Conservation (phyloP, 2,797 vertebrate genomes). For the Sebastolobus altivelis region DNA sequence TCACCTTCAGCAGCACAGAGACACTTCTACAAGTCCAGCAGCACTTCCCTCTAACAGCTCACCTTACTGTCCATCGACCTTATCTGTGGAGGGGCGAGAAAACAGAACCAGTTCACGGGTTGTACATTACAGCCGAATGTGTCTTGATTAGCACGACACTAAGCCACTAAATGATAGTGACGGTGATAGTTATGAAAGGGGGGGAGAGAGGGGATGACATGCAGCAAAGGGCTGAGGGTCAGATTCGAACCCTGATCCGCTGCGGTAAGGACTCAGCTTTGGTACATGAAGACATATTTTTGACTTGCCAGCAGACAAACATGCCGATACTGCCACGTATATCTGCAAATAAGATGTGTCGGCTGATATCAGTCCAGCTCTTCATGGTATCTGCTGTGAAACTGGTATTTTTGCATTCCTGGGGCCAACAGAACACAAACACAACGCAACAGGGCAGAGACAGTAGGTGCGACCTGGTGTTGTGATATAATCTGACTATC, state of each 20-base stretch:
- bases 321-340: neutral
- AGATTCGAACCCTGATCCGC: too few relatives aligned
- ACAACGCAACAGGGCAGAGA: neutral
- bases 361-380: neutral
- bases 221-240: too few relatives aligned
- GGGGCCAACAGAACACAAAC: neutral
- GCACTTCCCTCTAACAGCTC: slow-evolving; percentile 42
- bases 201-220: too few relatives aligned
- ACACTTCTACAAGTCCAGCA: neutral
- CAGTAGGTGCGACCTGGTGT: too few relatives aligned
- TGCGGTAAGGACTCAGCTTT: too few relatives aligned
- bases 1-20: slow-evolving; percentile 59
- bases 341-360: neutral
- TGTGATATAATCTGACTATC: neutral
- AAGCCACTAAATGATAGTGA: neutral
- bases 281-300: too few relatives aligned
- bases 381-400: neutral
- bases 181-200: too few relatives aligned
- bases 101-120: neutral
- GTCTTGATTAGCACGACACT: neutral
- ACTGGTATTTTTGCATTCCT: neutral
- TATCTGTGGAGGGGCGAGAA: slow-evolving; percentile 59
- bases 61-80: slow-evolving; percentile 80
- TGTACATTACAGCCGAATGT: neutral
- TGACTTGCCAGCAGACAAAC: too few relatives aligned